These are phyloP conservation scores for Steatocranus sp. DNA, from an alignment of 2,797 vertebrate species.

Conservation along the genomic window DNA sequence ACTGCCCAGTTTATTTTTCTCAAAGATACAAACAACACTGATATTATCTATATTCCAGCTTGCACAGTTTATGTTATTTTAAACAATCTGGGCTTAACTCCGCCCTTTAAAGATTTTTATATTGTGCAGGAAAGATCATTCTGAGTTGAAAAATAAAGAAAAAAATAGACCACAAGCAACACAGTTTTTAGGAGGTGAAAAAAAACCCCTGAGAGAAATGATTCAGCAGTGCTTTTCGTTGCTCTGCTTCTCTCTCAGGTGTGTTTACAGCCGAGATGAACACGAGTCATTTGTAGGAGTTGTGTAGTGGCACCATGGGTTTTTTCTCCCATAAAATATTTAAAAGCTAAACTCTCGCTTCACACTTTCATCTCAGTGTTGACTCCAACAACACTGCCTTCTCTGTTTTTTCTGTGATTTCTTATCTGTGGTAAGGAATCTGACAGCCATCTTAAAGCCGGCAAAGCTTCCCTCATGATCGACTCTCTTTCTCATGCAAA, in stretches of 20 bases:
- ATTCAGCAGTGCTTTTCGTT: background rate
- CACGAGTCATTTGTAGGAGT: background rate
- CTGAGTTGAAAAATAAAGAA: background rate
- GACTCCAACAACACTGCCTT: background rate
- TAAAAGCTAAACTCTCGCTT: background rate
- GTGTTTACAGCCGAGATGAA: slow-evolving; percentile 15
- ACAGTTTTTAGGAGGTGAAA: background rate
- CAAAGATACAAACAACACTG: background rate
- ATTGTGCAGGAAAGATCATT: background rate
- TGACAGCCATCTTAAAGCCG: background rate
- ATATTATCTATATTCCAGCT: background rate
- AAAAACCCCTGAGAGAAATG: rapidly evolving
- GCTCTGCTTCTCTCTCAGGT: slow-evolving; percentile 15
- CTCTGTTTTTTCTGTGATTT: background rate
- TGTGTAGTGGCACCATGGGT: background rate
- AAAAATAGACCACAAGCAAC: background rate
- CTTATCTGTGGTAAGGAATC: background rate
- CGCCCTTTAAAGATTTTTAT: background rate
- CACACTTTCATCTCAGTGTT: background rate
- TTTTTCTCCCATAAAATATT: slow-evolving; percentile 36
- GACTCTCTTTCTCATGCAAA: background rate
- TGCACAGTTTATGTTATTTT: background rate
- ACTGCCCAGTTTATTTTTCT: background rate
- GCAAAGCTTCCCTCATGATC: background rate
- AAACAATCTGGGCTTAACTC: background rate